Base-by-base conservation (phyloP, 2,888 invertebrate genomes). In the Lycocerus yunnanus region DNA sequence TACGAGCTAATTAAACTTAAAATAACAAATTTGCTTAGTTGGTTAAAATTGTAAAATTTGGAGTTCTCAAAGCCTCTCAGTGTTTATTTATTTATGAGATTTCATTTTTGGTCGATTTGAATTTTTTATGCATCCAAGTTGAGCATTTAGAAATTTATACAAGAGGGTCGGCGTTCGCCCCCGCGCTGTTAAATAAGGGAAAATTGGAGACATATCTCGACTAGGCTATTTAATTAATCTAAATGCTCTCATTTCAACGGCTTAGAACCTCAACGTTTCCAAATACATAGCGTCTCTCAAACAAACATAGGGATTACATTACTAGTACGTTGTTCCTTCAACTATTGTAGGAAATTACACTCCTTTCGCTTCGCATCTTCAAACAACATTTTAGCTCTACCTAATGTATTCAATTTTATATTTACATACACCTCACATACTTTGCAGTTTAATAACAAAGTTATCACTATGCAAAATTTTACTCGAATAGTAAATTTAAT, bases 231-330 rank as follows among this genome's bases (percentile, higher is more conserved):
- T 71, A 71, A 71, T 71, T 71, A 71, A 71, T 71, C 71, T 66
- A 65, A 71, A 71, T 66, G 71, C 66, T 66, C 71, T 66, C 66
- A 18, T 71, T 71, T 59, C 11, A 59, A 20, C 61, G 73, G 73
- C 69, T 73, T 73, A 73, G 69, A 69, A 66, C 73, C 69, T 69
- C 73, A 73, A 73, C 69, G 66, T 73, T 69, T 66, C 20, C 73
- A 58, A 73, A 69, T 60, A 69, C 69, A 69, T 69, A 27, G 59
- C 69, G 65, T 73, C 73, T 66, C 60, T 43, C 68, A 66, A 69
- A 69, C 69, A 73, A 73, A 73, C 66, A 73, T 66, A 65, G 27
- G 69, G 73, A 73, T 73, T 73, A 69, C 66, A 66, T 69, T 69
- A 60, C 68, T 27, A 15, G 15, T 65, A 70, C 69, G 27, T 65